These are phyloP conservation scores for Perca schrenkii DNA, from an alignment of 2,113 vertebrate species.

Conservation along the genomic window DNA sequence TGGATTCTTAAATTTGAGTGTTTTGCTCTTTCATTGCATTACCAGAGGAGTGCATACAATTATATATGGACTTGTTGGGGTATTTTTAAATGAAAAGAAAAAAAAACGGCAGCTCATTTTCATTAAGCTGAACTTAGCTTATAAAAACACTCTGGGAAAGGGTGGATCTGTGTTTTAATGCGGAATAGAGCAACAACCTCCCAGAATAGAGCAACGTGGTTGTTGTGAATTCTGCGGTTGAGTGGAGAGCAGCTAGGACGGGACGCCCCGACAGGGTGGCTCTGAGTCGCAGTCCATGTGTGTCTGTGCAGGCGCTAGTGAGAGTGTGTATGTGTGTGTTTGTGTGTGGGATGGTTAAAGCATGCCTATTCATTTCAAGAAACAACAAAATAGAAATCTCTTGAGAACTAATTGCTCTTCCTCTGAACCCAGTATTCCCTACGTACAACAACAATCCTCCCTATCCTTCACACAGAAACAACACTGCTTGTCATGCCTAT, in stretches of 20 bases:
- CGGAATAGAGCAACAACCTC: neutral
- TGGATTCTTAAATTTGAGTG: constrained; percentile 52
- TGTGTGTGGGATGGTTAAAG: constrained; percentile 69
- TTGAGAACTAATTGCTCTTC: constrained; percentile 65
- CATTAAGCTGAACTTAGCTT: constrained; percentile 55
- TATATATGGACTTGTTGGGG: neutral
- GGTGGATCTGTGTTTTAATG: constrained; percentile 76
- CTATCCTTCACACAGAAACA: constrained; percentile 32
- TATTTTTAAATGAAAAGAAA: constrained; percentile 54
- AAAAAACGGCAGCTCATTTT: constrained; percentile 55
- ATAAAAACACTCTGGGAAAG: constrained; percentile 75
- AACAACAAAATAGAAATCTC: constrained; percentile 76
- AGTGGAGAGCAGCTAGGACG: constrained; percentile 67
- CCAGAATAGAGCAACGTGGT: neutral
- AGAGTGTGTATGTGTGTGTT: constrained; percentile 14
- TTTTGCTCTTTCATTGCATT: constrained; percentile 53
- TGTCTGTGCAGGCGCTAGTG: neutral
- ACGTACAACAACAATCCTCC: constrained; percentile 54
- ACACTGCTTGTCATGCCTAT: constrained; percentile 28
- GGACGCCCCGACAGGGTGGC: constrained; percentile 69
- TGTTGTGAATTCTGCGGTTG: constrained; percentile 82
- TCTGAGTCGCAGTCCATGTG: constrained; percentile 46
- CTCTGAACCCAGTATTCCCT: constrained; percentile 61
- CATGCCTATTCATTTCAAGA: constrained; percentile 71
- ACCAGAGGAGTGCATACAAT: constrained; percentile 33